Evolutionary conservation across 2,888 invertebrate species (phyloP).

Genomic region (Harpagoxenus sublaevis): DNA sequence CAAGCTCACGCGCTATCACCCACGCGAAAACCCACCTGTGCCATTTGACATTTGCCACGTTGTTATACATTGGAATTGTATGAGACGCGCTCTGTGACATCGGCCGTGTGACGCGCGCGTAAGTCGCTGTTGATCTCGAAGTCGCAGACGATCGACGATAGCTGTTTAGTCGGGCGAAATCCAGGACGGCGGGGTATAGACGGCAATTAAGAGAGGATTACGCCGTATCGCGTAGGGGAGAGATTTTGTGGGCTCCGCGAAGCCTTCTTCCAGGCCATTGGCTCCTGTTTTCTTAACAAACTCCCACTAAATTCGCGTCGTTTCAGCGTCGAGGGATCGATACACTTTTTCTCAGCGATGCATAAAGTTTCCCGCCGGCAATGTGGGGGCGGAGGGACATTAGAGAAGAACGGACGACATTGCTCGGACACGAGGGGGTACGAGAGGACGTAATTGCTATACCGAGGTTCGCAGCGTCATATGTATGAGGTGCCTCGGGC

Average conservation of each 20-base stretch:
- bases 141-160: neutral
- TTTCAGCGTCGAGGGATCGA: constrained; percentile 28
- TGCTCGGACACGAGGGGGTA: neutral
- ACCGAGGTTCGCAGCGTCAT: neutral
- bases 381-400: neutral
- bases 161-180: neutral
- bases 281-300: constrained; percentile 16
- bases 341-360: constrained; percentile 29
- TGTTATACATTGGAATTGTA: neutral
- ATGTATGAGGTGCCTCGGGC: neutral
- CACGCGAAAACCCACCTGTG: constrained; percentile 20
- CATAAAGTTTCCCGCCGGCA: constrained; percentile 28
- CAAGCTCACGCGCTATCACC: neutral
- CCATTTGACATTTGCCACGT: constrained; percentile 20
- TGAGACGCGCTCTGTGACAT: neutral
- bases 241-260: neutral
- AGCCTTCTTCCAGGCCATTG: constrained; percentile 21
- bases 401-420: constrained; percentile 18
- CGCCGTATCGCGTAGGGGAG: too few relatives aligned
- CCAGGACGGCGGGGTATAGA: neutral
- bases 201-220: constrained; percentile 42
- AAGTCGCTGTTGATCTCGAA: constrained; percentile 12
- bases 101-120: neutral
- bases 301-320: constrained; percentile 21
- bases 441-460: constrained; percentile 1